phyloP scores from a whole-genome alignment of 2,113 vertebrate genomes.

The Dermatemys mawii region DNA sequence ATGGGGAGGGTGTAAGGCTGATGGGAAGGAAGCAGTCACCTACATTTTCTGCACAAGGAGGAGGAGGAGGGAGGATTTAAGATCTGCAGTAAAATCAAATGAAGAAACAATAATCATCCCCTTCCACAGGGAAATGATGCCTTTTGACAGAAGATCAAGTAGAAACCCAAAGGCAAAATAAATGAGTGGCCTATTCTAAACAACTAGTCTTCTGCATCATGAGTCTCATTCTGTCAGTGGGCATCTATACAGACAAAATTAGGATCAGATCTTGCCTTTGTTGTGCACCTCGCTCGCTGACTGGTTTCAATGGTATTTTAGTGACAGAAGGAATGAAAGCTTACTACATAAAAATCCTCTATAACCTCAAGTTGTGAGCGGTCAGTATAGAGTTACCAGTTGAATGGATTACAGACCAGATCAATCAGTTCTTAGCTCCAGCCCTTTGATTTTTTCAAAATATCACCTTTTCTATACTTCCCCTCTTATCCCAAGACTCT shows the following conservation, averaged over 20 bases:
- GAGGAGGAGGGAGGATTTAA: neutral
- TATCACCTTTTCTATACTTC: neutral
- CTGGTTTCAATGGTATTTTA: neutral
- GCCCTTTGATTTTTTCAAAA: rapidly evolving
- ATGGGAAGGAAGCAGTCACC: neutral
- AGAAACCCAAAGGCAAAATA: neutral
- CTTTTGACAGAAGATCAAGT: neutral
- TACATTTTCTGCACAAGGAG: neutral
- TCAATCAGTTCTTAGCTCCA: neutral
- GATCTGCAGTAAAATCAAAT: neutral
- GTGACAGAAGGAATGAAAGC: neutral
- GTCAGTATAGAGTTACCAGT: neutral
- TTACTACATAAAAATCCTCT: neutral
- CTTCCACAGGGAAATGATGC: neutral
- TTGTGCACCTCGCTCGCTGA: neutral
- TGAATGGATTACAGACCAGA: neutral
- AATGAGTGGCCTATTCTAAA: neutral
- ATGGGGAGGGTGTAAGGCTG: rapidly evolving
- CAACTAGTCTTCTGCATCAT: neutral
- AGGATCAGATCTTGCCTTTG: neutral
- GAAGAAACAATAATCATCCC: neutral
- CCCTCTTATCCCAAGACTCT: neutral
- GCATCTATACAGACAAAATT: neutral
- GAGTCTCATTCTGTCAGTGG: neutral
- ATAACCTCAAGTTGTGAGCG: neutral